These are phyloP conservation scores for Chloroceryle aenea DNA, from an alignment of 2,113 vertebrate species.

Conservation along the genomic window DNA sequence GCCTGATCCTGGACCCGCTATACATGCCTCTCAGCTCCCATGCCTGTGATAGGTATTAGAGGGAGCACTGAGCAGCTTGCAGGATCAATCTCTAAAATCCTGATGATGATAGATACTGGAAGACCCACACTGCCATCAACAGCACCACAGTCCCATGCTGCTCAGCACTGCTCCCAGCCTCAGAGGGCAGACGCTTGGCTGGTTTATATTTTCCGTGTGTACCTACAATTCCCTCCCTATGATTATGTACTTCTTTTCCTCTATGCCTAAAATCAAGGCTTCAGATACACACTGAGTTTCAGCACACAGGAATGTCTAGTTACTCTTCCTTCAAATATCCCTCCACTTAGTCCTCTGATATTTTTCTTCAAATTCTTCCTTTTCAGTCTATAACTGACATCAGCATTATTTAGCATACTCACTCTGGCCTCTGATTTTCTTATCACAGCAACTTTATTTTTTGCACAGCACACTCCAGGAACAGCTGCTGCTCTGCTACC, in stretches of 20 bases:
- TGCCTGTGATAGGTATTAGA: not conserved
- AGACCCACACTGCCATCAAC: fast-evolving
- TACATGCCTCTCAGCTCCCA: not conserved
- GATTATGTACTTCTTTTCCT: not conserved
- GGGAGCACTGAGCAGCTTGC: not conserved
- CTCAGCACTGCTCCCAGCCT: not conserved
- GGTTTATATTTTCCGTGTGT: not conserved
- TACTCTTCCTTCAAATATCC: not conserved
- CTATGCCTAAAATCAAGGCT: not conserved
- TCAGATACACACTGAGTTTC: not conserved
- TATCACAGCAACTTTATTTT: not conserved
- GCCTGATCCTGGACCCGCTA: not conserved
- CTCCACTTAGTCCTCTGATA: not conserved
- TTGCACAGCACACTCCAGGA: not conserved
- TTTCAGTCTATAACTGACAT: not conserved
- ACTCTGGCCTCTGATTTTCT: not conserved
- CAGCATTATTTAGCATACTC: not conserved
- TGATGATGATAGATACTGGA: not conserved
- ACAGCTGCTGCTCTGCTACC: not conserved
- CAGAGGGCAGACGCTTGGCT: not conserved
- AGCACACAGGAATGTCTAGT: not conserved
- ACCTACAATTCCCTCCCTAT: not conserved
- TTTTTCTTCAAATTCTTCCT: not conserved
- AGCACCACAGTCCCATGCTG: not conserved
- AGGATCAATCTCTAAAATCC: not conserved